phyloP scores from a whole-genome alignment of 2,113 vertebrate species.

The Rattus rattus region DNA sequence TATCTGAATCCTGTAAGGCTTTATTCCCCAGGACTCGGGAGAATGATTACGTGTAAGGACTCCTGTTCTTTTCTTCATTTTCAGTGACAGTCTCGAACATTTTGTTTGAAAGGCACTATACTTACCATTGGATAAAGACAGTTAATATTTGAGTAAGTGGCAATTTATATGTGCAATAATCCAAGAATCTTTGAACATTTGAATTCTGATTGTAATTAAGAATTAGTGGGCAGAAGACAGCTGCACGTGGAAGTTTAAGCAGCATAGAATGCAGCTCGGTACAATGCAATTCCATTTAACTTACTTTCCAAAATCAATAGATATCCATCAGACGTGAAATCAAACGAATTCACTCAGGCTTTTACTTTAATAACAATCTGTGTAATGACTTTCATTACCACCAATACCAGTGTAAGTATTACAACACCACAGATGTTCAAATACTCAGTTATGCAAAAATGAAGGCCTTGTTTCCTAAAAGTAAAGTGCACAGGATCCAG shows the following conservation, averaged over 20 bases:
- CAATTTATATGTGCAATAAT: background rate
- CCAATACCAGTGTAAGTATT: background rate
- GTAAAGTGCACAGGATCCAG: background rate
- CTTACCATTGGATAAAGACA: background rate
- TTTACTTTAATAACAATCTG: background rate
- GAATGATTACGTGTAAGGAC: background rate
- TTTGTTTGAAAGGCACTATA: constrained; percentile 14
- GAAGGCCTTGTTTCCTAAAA: too few relatives aligned
- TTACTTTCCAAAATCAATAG: background rate
- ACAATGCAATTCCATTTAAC: background rate
- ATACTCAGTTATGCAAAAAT: background rate
- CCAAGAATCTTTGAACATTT: background rate
- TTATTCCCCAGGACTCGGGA: background rate
- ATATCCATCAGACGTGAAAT: background rate
- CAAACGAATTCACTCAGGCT: background rate
- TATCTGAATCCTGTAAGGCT: background rate
- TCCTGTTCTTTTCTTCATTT: background rate
- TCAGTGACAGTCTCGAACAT: background rate
- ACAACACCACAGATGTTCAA: background rate
- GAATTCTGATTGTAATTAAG: constrained; percentile 18
- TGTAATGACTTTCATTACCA: background rate
- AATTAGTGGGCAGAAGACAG: background rate
- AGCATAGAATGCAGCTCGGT: background rate
- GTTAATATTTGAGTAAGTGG: constrained; percentile 25
- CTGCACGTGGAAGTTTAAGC: background rate